These are phyloP conservation scores for Neotoma lepida DNA, from an alignment of 2,113 vertebrate genomes.

Conservation along the genomic window DNA sequence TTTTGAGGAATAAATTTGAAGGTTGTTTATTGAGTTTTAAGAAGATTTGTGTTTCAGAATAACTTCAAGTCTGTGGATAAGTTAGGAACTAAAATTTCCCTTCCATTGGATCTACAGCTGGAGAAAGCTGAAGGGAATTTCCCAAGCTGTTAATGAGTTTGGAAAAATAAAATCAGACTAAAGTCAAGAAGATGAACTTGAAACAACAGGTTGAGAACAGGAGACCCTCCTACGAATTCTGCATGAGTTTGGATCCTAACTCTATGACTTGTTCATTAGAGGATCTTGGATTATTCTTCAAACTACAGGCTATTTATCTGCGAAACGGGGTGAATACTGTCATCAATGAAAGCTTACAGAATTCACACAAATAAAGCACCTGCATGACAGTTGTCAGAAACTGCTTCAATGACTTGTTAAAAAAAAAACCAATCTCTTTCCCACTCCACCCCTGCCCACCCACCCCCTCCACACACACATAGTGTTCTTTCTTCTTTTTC, in stretches of 20 bases:
- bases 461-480: not conserved
- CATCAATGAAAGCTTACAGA: not conserved
- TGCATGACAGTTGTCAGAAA: not conserved
- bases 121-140: constrained; percentile 1
- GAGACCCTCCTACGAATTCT: not conserved
- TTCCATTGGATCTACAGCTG: constrained; percentile 31
- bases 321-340: not conserved
- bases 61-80: constrained; percentile 49
- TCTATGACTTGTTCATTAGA: not conserved
- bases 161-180: not conserved
- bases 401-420: no score
- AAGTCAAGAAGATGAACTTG: not conserved
- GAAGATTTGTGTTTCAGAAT: constrained; percentile 53
- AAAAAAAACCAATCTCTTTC: not conserved
- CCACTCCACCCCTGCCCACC: no score
- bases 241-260: not conserved
- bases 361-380: not conserved
- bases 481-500: not conserved
- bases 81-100: constrained; percentile 31
- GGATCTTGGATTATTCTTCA: not conserved
- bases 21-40: constrained; percentile 68
- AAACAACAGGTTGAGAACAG: not conserved
- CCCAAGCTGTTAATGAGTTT: constrained; percentile 27
- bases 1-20: constrained; percentile 57
- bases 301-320: not conserved